Evolutionary conservation across 2,888 invertebrate species (phyloP).

Genomic region (Syrista parreyssii): DNA sequence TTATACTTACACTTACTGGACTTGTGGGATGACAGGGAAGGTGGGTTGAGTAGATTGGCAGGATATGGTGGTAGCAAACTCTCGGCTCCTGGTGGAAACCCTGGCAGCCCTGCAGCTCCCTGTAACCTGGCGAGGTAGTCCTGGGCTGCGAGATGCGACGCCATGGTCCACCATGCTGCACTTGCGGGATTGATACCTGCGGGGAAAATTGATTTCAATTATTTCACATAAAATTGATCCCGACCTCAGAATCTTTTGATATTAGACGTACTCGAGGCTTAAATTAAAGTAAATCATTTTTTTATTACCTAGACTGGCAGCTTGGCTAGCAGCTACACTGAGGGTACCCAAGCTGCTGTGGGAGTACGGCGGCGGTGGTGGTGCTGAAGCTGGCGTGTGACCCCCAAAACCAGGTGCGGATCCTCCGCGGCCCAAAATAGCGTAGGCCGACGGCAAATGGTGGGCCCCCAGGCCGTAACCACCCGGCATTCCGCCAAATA

Average conservation of each 20-base stretch:
- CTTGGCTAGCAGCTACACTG: conserved; percentile 87
- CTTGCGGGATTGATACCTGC: conserved; percentile 70
- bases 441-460: conserved; percentile 65
- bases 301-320: conserved; percentile 81
- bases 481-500: conserved; percentile 64
- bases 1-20: conserved; percentile 61
- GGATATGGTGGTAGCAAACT: conserved; percentile 70
- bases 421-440: conserved; percentile 62
- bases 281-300: neutral
- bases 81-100: conserved; percentile 74
- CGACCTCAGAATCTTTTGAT: neutral
- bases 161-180: conserved; percentile 93
- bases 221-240: neutral
- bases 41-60: conserved; percentile 70
- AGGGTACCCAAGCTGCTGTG: conserved; percentile 72
- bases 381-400: conserved; percentile 57
- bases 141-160: conserved; percentile 87
- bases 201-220: conserved; percentile 25
- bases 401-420: conserved; percentile 58
- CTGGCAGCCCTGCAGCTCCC: conserved; percentile 78
- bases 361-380: conserved; percentile 59
- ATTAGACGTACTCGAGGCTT: neutral
- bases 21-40: conserved; percentile 66
- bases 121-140: conserved; percentile 87
- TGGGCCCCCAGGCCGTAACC: conserved; percentile 63